Conservation (phyloP, 2,113 vertebrate species). For the Xerus inauris region DNA sequence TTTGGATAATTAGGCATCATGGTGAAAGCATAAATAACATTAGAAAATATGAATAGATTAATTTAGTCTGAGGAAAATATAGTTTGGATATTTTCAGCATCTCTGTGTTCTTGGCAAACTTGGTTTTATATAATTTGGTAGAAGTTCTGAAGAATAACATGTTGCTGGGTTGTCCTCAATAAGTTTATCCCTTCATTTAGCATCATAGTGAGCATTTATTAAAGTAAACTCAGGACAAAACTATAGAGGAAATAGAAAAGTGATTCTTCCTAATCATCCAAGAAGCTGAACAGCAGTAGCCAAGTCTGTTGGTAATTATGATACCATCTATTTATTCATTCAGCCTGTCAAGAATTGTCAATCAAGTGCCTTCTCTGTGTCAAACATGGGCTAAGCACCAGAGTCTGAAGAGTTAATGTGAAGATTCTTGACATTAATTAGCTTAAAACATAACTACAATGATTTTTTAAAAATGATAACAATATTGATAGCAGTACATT, state of each 20-base stretch:
- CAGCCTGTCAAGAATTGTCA: neutral
- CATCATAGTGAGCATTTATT: neutral
- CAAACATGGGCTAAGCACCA: neutral
- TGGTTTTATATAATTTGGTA: neutral
- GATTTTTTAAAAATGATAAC: neutral
- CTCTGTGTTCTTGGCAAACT: neutral
- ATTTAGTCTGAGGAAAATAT: conserved; percentile 22
- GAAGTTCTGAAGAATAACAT: neutral
- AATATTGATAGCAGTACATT: neutral
- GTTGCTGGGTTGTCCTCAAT: neutral
- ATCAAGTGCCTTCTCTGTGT: neutral
- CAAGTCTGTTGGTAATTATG: neutral
- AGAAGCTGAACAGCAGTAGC: neutral
- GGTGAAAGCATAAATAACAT: neutral
- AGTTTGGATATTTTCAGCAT: conserved; percentile 3
- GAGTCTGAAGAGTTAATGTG: neutral
- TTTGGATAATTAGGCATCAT: neutral
- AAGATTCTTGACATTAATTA: neutral
- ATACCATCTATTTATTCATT: neutral
- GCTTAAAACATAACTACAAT: neutral
- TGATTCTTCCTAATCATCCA: neutral
- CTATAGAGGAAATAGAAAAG: neutral
- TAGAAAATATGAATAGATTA: conserved; percentile 32
- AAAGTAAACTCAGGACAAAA: neutral
- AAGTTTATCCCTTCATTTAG: neutral